phyloP scores from a whole-genome alignment of 37 sponge, comb jelly and placozoan genomes.

The Agelas oroides region DNA sequence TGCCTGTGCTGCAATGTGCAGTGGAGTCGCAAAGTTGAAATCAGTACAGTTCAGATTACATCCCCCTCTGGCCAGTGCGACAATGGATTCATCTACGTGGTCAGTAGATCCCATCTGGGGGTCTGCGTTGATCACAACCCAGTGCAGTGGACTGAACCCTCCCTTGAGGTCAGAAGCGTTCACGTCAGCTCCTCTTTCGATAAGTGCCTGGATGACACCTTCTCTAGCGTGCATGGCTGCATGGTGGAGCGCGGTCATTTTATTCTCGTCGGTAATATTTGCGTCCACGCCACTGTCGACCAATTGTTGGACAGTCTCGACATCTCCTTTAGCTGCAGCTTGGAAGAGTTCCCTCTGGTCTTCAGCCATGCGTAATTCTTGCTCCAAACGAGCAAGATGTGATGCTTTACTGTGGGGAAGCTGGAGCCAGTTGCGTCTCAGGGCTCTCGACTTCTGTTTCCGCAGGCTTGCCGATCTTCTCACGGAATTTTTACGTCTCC shows the following conservation, averaged over 20 bases:
- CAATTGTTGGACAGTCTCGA: conserved; percentile 24
- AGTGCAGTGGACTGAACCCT: conserved; percentile 73
- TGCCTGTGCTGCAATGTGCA: conserved; percentile 73
- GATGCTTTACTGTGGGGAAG: background rate
- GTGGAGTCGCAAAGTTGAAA: conserved; percentile 69
- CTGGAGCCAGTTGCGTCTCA: background rate
- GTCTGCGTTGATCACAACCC: conserved; percentile 65
- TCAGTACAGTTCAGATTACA: conserved; percentile 57
- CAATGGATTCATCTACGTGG: conserved; percentile 47
- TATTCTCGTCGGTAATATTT: conserved; percentile 52
- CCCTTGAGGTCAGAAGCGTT: conserved; percentile 64
- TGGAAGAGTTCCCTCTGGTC: conserved; percentile 27
- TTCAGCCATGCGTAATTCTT: conserved; percentile 15
- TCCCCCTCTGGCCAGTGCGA: conserved; percentile 51
- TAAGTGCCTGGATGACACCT: conserved; percentile 38
- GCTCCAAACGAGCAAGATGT: conserved; percentile 4
- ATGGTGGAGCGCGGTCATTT: conserved; percentile 70
- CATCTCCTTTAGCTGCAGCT: conserved; percentile 64
- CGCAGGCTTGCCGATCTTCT: conserved; percentile 39
- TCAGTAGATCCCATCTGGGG: conserved; percentile 28
- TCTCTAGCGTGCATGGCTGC: conserved; percentile 75
- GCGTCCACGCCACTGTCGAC: conserved; percentile 49
- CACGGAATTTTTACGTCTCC: conserved; percentile 5
- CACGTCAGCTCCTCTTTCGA: conserved; percentile 54
- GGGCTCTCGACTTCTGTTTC: conserved; percentile 10